These are phyloP conservation scores for Electrophaes corylata DNA, from an alignment of 2,888 invertebrate genomes.

Conservation along the genomic window DNA sequence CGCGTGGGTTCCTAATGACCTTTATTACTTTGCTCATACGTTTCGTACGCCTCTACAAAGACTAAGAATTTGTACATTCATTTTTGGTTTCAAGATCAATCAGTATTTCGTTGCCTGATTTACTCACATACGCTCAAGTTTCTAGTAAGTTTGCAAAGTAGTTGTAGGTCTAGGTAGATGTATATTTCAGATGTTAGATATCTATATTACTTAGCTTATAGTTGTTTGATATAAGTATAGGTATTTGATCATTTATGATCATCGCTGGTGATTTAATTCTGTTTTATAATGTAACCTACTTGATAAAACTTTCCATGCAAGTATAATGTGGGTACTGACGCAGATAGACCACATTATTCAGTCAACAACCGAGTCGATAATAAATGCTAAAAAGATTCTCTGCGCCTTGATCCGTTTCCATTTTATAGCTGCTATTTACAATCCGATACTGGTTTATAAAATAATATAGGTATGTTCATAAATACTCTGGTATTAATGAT, in stretches of 20 bases:
- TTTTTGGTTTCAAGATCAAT: background rate
- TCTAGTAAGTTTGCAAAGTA: background rate
- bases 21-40: constrained; percentile 59
- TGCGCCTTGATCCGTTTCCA: constrained; percentile 68
- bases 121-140: background rate
- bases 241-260: constrained; percentile 24
- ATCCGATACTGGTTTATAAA: constrained; percentile 42
- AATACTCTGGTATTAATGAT: constrained; percentile 37
- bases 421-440: constrained; percentile 47
- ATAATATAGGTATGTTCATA: constrained; percentile 35
- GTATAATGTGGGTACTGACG: constrained; percentile 58
- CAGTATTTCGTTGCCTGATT: no score
- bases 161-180: background rate
- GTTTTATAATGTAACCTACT: constrained; percentile 28
- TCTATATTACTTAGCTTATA: background rate
- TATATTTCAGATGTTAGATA: background rate
- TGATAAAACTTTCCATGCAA: constrained; percentile 40
- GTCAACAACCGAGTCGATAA: constrained; percentile 57
- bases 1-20: constrained; percentile 64
- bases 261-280: constrained; percentile 26
- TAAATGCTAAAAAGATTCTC: constrained; percentile 57
- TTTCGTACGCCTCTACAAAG: background rate
- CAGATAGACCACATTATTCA: constrained; percentile 65
- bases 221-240: background rate
- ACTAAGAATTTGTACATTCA: background rate